phyloP scores from a whole-genome alignment of 1,140 invertebrate species.

The Leucophenga varia region DNA sequence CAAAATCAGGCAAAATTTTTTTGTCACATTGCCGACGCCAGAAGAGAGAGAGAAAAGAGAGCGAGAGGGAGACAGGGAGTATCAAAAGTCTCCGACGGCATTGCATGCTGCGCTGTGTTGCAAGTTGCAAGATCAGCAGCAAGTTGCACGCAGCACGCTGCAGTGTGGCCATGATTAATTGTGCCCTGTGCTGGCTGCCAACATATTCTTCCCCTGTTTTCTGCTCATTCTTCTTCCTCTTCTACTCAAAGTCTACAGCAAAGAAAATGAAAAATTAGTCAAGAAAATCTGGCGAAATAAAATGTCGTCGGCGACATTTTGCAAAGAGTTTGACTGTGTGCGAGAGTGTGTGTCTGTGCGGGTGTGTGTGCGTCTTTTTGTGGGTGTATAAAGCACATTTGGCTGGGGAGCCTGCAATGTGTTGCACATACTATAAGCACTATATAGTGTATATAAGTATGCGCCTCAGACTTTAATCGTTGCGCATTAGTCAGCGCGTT shows the following conservation, averaged over 20 bases:
- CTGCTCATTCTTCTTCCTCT: constrained; percentile 2
- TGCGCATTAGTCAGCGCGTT: constrained; percentile 40
- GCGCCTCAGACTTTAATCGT: constrained; percentile 37
- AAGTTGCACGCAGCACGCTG: too few species aligned
- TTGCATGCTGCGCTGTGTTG: too few species aligned
- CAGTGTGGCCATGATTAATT: constrained; percentile 47
- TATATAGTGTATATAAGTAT: too few species aligned
- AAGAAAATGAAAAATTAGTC: constrained; percentile 53
- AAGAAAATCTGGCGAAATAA: constrained; percentile 56
- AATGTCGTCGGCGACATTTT: constrained; percentile 57
- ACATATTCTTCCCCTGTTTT: constrained; percentile 22
- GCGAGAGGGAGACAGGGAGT: too few species aligned
- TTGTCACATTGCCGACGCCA: constrained; percentile 48
- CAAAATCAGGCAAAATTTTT: constrained; percentile 56
- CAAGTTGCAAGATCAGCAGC: constrained; percentile 1
- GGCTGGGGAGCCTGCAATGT: background rate
- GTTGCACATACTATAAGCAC: too few species aligned
- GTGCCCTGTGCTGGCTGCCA: constrained; percentile 41
- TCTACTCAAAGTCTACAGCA: constrained; percentile 20
- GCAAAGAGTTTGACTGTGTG: too few species aligned
- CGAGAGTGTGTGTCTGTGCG: too few species aligned
- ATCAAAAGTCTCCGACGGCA: constrained; percentile 1
- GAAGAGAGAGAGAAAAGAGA: too few species aligned
- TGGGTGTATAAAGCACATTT: constrained; percentile 8
- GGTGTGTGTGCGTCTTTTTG: too few species aligned